Evolutionary conservation across 2,888 invertebrate genomes (phyloP), one percentile per base, ranked within the genome.

Genomic region (Hypomecis punctinalis): DNA sequence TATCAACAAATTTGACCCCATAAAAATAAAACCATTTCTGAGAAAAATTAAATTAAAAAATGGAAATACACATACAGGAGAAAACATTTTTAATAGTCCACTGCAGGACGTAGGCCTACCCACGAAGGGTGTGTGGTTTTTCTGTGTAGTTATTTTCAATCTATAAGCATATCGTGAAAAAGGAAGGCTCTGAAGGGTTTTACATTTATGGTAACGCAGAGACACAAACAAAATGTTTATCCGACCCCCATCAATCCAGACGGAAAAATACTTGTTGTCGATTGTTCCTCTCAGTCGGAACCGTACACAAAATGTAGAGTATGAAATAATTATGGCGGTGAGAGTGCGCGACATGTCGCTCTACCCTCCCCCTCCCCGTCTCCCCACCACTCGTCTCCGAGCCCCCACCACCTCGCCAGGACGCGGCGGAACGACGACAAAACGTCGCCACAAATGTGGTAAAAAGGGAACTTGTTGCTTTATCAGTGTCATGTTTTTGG

Each of bases 281-380:
- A 90, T 90, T 88, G 88, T 88, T 89, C 86, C 83, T 75, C 73
- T 79, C 84, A 81, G 78, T 83, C 75, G 60, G 63, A 49, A 46
- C 57, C 53, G 78, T 81, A 85, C 78, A 83, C 81, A 80, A 84
- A 85, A 88, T 83, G 84, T 84, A 84, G 85, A 87, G 88, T 87
- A 90, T 89, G 89, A 90, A 91, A 91, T 91, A 91, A 91, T 91
- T 90, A 91, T 87, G 84, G 82, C 81, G 81, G 81, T 75, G 82
- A 81, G 82, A 81, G 86, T 81, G 79, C 83, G 79, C 83, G 82
- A 85, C 84, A 83, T 80, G 79, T 81, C 71, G 71, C 70, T 68
- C 55, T 59, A 23, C 66, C 52, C 56, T 69, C 69, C 71, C 67
- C 63, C 73, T 66, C 62, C 63, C 65, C 63, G 70, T 40, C 68